Evolutionary conservation across 2,797 vertebrate genomes (phyloP), one percentile per base, ranked within the genome.

Genomic region (Sylvilagus floridanus): DNA sequence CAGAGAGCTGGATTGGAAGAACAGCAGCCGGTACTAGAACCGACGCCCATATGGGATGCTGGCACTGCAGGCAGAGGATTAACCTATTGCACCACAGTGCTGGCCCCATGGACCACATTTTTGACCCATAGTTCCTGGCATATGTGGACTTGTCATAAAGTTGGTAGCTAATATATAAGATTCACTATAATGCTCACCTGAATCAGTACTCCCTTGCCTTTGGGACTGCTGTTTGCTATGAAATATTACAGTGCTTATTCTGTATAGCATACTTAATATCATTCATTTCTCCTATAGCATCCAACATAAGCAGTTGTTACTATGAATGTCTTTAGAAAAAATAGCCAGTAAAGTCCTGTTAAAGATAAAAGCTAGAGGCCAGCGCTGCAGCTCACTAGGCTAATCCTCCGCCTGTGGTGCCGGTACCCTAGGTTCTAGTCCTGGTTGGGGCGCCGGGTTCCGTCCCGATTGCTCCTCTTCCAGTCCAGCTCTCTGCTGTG

Each of bases 251-350:
- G 2, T 42, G 7, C 68, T 11, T 2, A 4, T 60, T 6, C 28
- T 73, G 22, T 21, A 4, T 32, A 79, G 32, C n/a, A 83, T 28
- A 69, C 4, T 10, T 66, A 85, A 12, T 26, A 95, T 82, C 69
- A 17, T 62, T 95, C 32, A 95, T 77, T 76, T 91, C 60, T 91
- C 37, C 66, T 60, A 88, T 35, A 85, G 52, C 32, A 73, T 52
- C 28, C 77, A 90, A 71, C 24, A 66, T 24, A 95, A 83, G 60
- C 89, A 84, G 30, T 35, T 73, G n/a, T 65, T 91, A 63, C 24
- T 72, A 7, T 47, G 63, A 84, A 47, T 81, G 19, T 66, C 66
- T 96, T 92, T 76, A 86, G 21, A 69, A 91, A 85, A 91, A 88
- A 52, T 85, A 85, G 10, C 50, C 35, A 72, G 30, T 30, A 69